A percentile compares a stretch with the other conserved stretches of the same genome.
Conservation (phyloP, 2,113 vertebrate genomes). For the Vulpes ferrilata region DNA sequence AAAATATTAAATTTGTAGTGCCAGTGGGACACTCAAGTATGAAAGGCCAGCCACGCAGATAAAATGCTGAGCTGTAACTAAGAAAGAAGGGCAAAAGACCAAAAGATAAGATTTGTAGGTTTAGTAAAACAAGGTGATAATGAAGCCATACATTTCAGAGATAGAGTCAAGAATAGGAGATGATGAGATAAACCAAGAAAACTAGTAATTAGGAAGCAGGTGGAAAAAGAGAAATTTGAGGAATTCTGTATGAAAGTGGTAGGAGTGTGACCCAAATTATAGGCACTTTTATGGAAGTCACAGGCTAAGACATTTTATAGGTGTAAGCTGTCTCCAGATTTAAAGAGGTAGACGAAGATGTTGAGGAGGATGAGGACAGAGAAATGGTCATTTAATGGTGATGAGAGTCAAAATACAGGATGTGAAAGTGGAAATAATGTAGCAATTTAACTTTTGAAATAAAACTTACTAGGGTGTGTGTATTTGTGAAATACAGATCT, state of each 20-base stretch:
- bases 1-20: slow-evolving; percentile 13
- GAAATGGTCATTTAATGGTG: not conserved
- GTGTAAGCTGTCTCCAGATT: not conserved
- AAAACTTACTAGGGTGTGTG: not conserved
- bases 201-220: not conserved
- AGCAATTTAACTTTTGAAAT: slow-evolving; percentile 40
- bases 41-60: not conserved
- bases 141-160: slow-evolving; percentile 20
- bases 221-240: not conserved
- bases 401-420: not conserved
- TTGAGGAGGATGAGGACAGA: not conserved
- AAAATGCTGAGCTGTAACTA: not conserved
- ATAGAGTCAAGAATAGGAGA: not conserved
- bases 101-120: not conserved
- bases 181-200: not conserved
- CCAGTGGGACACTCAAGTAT: not conserved
- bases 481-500: slow-evolving; percentile 28
- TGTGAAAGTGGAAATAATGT: not conserved
- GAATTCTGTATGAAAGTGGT: not conserved
- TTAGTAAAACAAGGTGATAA: not conserved
- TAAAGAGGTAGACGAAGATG: not conserved
- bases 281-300: not conserved
- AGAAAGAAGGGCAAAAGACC: not conserved
- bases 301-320: not conserved
- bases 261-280: not conserved